Evolutionary conservation across 2,797 vertebrate genomes (phyloP), one percentile per base, ranked within the genome.

Genomic region (Lacerta viridis): DNA sequence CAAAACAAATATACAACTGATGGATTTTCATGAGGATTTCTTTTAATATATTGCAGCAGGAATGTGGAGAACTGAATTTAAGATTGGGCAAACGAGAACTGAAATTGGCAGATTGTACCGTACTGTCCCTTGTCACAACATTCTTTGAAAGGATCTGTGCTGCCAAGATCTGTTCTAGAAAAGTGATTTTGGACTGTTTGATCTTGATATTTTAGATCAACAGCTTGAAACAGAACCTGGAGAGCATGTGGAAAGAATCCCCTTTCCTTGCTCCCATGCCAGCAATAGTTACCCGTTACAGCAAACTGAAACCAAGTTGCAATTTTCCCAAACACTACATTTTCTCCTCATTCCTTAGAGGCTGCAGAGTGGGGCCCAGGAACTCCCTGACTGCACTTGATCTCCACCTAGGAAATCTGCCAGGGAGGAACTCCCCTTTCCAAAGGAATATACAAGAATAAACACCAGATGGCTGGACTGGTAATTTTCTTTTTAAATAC

Each of bases 281-380:
- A 95, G 90, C 92, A 87, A 83, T 4, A 92, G 74, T 10, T 90
- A 86, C 4, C 72, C 17, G 20, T 36, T 77, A 77, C 83, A 91
- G 93, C 78, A 84, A 90, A 92, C 85, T 92, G 92, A 93, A 91
- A 92, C 43, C 72, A 77, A 89, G 41, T 77, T 86, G 92, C 84
- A 94, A 92, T 91, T 89, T 93, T 92, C 93, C 93, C 89, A 92
- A 94, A 91, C 80, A 92, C 9, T 25, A 29, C 25, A 29, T 83
- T 89, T 10, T 92, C 90, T 93, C 77, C 81, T 17, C 50, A 87
- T 93, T 93, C 91, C 93, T 69, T 79, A 36, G 85, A 88, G 89
- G 79, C 87, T 85, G 68, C 55, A 41, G 20, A 81, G 90, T 93
- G 93, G 86, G 92, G 87, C 91, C 92, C 89, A 92, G 89, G 89